Evolutionary conservation across 2,113 vertebrate species (phyloP), one percentile per base, ranked within the genome.

Genomic region (Dryoscopus gambensis): DNA sequence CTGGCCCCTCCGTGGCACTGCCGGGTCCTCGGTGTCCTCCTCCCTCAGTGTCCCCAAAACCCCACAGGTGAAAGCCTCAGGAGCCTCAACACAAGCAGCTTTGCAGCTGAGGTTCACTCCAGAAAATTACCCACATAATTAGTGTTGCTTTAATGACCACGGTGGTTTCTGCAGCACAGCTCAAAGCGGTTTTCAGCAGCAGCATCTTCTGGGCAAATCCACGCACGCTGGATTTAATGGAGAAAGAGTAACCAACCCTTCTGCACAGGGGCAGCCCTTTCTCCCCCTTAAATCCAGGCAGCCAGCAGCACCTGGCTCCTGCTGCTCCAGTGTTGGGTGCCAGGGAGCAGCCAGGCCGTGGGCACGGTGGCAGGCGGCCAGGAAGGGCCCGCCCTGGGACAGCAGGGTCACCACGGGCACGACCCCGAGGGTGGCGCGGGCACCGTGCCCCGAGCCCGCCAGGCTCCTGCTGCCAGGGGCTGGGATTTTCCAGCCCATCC

Each of bases 221-320:
- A 50, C 18, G 52, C 46, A 18, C 0, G 21, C 7, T 39, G 87
- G 82, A 50, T 81, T 73, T 75, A 23, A 55, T 0, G 9, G 50
- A 50, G 44, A 46, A 55, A 25, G 44, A 20, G 37, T 10, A 42
- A 55, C 11, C 37, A 40, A 10, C 13, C 40, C 13, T 76, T 18
- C 13, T 5, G 10, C 10, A n/a, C 0, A 0, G 19, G n/a, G 56
- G 4, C 27, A 62, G 9, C 25, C 10, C 12, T 14, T 13, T 40
- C 35, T 85, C 30, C n/a, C 28, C 67, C 42, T 70, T 71, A 30
- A 79, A 73, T 9, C 42, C 73, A 18, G 70, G 19, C 55, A 24
- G 16, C 3, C 35, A 73, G 62, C 19, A 69, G 50, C 68, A 15
- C 20, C 64, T 30, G 47, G 59, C 69, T 76, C 10, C 1, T 1